Base-by-base conservation (phyloP, 1,140 invertebrate genomes). In the Drosophila pallidifrons region DNA sequence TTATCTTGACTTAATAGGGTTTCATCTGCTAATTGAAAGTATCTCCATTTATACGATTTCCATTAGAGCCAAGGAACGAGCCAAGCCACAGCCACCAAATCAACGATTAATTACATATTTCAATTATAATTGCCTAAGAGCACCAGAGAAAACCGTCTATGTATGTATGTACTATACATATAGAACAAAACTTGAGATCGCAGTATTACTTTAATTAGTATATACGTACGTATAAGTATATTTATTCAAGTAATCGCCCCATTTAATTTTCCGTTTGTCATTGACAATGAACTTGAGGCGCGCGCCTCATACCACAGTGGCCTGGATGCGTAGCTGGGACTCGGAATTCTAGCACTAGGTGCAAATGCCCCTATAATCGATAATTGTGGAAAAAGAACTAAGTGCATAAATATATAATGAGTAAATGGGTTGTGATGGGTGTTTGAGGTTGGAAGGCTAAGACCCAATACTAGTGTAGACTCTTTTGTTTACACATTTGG, bases 401-500 rank as follows among this genome's bases (percentile, higher is more conserved):
- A 87, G 82, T 88, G 83, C 79, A 88, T 82, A 61, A 82, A 77
- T 66, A 79, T 88, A 86, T 76, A 86, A 25, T 72, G 45, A 69
- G 16, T 2, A 15, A 41, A 7, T 16, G 38, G 4, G 35, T n/a
- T 38, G 41, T 15, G 51, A n/a, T 20, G 13, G 41, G 15, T 30
- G 35, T 20, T 1, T 15, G 57, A 20, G 46, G 32, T 7, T 32
- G 32, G 1, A 5, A 32, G 32, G 32, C 32, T 8, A 32, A 49
- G 20, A 25, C 3, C 20, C 5, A 35, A 28, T 13, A 54, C 49
- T 35, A 46, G 8, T 59, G 47, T 59, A 30, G 38, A 38, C 45
- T 46, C 28, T 68, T 66, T 74, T 80, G 69, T 71, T 68, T 69
- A 68, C 32, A 47, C 59, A 49, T 82, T 87, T 88, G 86, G 52